Base-by-base conservation (phyloP, 1,140 invertebrate species). In the Mya arenaria region DNA sequence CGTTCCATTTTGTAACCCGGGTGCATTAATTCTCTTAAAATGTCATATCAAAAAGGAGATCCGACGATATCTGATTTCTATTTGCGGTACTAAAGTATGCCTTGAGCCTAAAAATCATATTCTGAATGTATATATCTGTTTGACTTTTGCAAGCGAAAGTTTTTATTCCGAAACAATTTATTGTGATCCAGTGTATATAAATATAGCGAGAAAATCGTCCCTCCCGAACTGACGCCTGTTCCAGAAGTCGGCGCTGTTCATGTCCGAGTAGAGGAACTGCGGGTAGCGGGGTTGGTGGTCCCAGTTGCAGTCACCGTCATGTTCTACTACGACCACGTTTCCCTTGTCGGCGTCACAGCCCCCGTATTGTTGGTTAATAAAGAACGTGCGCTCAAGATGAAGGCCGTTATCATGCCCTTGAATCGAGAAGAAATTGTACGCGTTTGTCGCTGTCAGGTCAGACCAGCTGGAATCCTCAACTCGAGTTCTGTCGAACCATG, bases 211-310 rank as follows among this genome's bases (percentile, higher is more conserved):
- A 52, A 48, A 77, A 32, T 77, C 74, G 30, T 58, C 74, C 28
- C 74, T 19, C 34, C 73, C 73, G 39, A 75, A 75, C 73, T 28
- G 25, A 36, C 48, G 13, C 48, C 37, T 8, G 58, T 44, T 34
- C 58, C 58, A 75, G 30, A 41, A 62, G 30, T 75, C 73, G 13
- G 41, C 58, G 15, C 36, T 15, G 25, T 65, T 75, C 5, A 75
- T 39, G n/a, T 75, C 28, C 1, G 73, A 75, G 30, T 75, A 75
- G 23, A 75, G 37, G 41, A 75, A 63, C 30, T 62, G 73, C 41
- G 73, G 73, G 34, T 63, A 62, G 36, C 10, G 37, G 23, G 73
- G 36, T 28, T 75, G 73, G 19, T 48, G 23, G 39, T 75, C 73
- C 71, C 52, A 60, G 15, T 13, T 5, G 36, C 55, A 74, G 15